phyloP scores from a whole-genome alignment of 1,140 invertebrate species.

The Drosophila seguyi region DNA sequence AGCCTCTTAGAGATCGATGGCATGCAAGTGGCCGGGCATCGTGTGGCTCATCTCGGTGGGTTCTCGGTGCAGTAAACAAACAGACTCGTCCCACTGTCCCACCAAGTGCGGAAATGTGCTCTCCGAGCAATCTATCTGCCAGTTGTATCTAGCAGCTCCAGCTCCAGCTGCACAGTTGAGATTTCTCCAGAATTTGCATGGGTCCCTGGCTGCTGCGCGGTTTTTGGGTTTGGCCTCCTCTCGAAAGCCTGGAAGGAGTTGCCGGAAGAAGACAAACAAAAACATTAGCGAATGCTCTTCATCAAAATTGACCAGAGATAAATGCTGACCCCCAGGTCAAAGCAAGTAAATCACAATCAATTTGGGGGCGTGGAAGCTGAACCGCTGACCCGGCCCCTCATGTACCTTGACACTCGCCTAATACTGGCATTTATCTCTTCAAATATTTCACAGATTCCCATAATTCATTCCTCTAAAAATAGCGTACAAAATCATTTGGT shows the following conservation, averaged over 20 bases:
- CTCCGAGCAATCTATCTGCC: slow-evolving; percentile 56
- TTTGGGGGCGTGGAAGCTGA: slow-evolving; percentile 19
- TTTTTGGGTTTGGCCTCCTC: slow-evolving; percentile 55
- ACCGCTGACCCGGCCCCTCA: slow-evolving; percentile 26
- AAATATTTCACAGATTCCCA: neutral
- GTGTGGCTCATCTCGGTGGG: slow-evolving; percentile 35
- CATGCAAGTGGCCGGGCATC: slow-evolving; percentile 49
- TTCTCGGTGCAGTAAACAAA: slow-evolving; percentile 47
- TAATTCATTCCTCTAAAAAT: slow-evolving; percentile 24
- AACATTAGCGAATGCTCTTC: slow-evolving; percentile 44
- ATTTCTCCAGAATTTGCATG: slow-evolving; percentile 69
- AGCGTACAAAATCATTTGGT: slow-evolving; percentile 25
- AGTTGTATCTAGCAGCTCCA: slow-evolving; percentile 55
- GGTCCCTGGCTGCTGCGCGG: slow-evolving; percentile 19
- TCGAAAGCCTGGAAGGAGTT: slow-evolving; percentile 59
- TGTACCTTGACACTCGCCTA: slow-evolving; percentile 52
- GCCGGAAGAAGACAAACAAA: slow-evolving; percentile 8
- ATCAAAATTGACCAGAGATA: slow-evolving; percentile 56
- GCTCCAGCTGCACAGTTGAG: slow-evolving; percentile 19
- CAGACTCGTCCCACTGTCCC: slow-evolving; percentile 70
- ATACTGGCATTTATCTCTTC: neutral
- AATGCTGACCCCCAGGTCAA: slow-evolving; percentile 48
- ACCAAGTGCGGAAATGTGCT: slow-evolving; percentile 65
- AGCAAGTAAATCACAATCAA: slow-evolving; percentile 37
- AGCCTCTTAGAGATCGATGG: slow-evolving; percentile 42